Percentiles rank a stretch among this genome's conserved stretches.
Conservation (phyloP, 2,113 vertebrate genomes). For the Anarrhichthys ocellatus region DNA sequence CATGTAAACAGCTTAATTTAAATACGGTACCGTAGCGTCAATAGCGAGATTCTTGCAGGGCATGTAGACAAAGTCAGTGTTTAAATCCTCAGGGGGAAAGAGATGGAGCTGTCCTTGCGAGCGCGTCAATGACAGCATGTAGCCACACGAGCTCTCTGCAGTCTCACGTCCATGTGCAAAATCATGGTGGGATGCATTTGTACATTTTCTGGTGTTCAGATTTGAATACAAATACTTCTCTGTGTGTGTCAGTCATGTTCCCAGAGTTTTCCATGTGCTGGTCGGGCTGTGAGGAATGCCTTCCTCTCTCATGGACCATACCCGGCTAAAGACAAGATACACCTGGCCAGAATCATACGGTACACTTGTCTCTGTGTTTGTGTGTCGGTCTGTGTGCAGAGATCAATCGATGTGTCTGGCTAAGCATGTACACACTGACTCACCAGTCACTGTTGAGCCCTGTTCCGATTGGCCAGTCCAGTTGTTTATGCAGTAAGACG, state of each 20-base stretch:
- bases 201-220: neutral
- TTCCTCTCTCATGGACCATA: constrained; percentile 93
- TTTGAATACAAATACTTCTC: neutral
- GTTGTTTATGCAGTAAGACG: constrained; percentile 27
- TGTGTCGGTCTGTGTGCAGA: constrained; percentile 27
- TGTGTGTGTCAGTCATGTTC: constrained; percentile 88
- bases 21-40: constrained; percentile 37
- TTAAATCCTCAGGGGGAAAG: constrained; percentile 54
- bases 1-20: constrained; percentile 54
- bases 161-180: constrained; percentile 1
- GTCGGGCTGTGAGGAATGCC: constrained; percentile 91
- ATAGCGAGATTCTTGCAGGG: constrained; percentile 48
- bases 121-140: constrained; percentile 40
- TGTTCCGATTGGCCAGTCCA: constrained; percentile 39
- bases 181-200: neutral
- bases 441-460: constrained; percentile 25
- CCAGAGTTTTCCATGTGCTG: constrained; percentile 94
- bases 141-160: constrained; percentile 10
- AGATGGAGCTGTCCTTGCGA: constrained; percentile 61
- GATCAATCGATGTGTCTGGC: constrained; percentile 52
- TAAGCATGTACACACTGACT: constrained; percentile 46
- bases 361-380: constrained; percentile 59
- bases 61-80: constrained; percentile 44
- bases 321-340: constrained; percentile 95
- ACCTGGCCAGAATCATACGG: constrained; percentile 92